Conservation (phyloP, 1,140 invertebrate species). For the Chlorops oryzae region DNA sequence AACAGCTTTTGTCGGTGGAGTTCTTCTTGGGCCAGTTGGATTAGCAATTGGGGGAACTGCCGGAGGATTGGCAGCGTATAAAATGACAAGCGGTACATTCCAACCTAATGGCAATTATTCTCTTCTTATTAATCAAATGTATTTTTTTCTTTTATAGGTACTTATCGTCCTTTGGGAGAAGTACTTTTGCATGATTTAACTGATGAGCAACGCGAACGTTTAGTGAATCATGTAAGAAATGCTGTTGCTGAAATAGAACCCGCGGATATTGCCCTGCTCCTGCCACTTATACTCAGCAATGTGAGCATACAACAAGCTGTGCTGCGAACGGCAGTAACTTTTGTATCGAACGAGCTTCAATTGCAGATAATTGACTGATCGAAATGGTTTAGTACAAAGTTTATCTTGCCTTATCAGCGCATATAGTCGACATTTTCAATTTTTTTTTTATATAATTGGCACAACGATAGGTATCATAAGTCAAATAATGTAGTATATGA, state of each 20-base stretch:
- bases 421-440: too few species aligned
- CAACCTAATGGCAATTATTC: background rate
- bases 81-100: conserved; percentile 34
- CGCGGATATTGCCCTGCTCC: conserved; percentile 32
- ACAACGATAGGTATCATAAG: too few species aligned
- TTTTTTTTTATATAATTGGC: too few species aligned
- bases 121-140: too few species aligned
- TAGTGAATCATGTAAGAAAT: conserved; percentile 33
- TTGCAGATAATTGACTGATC: conserved; percentile 40
- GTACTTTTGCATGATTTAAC: conserved; percentile 38
- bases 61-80: conserved; percentile 38
- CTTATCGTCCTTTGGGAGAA: conserved; percentile 36
- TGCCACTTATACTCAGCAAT: conserved; percentile 34
- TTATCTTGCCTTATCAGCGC: too few species aligned
- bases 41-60: conserved; percentile 38
- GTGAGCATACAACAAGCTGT: conserved; percentile 32
- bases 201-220: conserved; percentile 30
- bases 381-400: too few species aligned
- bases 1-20: conserved; percentile 36
- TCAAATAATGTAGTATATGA: too few species aligned
- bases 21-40: conserved; percentile 37
- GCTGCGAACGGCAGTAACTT: conserved; percentile 32
- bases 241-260: conserved; percentile 31
- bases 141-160: conserved; percentile 20
- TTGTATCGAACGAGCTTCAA: conserved; percentile 35